phyloP scores from a whole-genome alignment of 2,113 vertebrate species.

The Mesitornis unicolor region DNA sequence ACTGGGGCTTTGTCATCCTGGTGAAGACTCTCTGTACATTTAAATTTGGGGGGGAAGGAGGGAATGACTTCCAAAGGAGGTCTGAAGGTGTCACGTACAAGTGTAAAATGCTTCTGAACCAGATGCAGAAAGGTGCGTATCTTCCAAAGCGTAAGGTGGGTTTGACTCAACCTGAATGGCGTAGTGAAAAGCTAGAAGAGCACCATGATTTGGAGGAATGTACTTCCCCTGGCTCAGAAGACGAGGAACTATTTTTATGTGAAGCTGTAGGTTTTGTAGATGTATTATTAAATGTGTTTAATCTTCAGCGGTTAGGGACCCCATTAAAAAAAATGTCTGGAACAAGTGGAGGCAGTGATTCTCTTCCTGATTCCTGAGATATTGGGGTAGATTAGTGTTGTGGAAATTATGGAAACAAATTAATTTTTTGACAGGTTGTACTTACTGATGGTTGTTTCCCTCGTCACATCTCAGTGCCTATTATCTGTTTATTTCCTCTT shows the following conservation, averaged over 20 bases:
- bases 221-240: not conserved
- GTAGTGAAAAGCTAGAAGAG: not conserved
- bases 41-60: not conserved
- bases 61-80: not conserved
- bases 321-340: not conserved
- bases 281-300: not conserved
- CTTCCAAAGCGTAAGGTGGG: not conserved
- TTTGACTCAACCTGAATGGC: not conserved
- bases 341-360: not conserved
- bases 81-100: not conserved
- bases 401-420: conserved; percentile 16
- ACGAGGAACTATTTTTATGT: not conserved
- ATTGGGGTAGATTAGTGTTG: not conserved
- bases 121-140: not conserved
- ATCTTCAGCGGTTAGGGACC: not conserved
- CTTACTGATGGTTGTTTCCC: not conserved
- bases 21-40: not conserved
- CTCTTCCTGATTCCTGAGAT: not conserved
- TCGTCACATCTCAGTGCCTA: not conserved
- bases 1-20: not conserved
- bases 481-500: not conserved
- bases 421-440: not conserved
- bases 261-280: not conserved
- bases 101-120: not conserved
- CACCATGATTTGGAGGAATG: not conserved